Conservation (phyloP, 1,140 invertebrate species). For the Chironomus striatipennis region DNA sequence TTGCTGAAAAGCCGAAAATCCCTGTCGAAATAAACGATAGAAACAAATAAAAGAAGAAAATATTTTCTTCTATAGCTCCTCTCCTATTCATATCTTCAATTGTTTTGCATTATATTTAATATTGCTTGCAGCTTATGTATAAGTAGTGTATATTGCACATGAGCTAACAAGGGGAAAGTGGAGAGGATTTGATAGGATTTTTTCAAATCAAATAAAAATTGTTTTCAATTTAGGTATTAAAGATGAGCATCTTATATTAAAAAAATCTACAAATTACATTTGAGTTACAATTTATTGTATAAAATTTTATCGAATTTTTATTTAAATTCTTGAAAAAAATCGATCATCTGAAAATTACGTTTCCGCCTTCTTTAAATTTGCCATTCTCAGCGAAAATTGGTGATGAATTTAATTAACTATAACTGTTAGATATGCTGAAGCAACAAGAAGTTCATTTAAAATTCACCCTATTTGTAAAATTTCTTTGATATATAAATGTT, state of each 20-base stretch:
- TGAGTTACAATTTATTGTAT: too few species aligned
- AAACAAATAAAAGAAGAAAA: not conserved
- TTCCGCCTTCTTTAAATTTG: too few species aligned
- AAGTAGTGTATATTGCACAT: too few species aligned
- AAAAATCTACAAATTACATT: too few species aligned
- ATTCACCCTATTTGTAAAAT: constrained; percentile 6
- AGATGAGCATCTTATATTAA: too few species aligned
- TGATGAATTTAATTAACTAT: not conserved
- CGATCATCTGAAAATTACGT: too few species aligned
- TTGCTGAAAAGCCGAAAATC: not conserved
- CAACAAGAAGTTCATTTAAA: constrained; percentile 19
- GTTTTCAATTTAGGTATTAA: not conserved
- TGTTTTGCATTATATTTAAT: not conserved
- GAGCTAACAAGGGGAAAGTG: not conserved
- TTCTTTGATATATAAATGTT: not conserved
- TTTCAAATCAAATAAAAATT: constrained; percentile 18
- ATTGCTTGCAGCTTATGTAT: not conserved
- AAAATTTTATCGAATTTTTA: too few species aligned
- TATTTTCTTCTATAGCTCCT: not conserved
- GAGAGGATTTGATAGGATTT: constrained; percentile 6
- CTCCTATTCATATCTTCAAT: not conserved
- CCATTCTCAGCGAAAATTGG: too few species aligned
- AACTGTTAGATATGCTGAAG: not conserved
- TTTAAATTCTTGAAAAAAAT: too few species aligned
- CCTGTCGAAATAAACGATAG: not conserved